phyloP scores from a whole-genome alignment of 2,888 invertebrate genomes.

The Strigamia crassipes region DNA sequence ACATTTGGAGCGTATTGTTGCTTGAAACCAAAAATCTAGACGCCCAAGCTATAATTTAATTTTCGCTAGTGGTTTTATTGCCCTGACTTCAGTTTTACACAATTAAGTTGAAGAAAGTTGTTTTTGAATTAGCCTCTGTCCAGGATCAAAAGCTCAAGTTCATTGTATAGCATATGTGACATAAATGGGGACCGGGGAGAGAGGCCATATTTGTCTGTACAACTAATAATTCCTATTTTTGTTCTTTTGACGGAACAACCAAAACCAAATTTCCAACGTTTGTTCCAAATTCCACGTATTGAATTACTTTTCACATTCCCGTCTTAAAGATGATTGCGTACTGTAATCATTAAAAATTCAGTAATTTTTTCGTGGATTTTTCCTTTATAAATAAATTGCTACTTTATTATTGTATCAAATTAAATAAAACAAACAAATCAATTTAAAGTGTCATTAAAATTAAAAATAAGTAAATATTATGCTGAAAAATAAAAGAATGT shows the following conservation, averaged over 20 bases:
- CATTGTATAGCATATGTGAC: conserved; percentile 15
- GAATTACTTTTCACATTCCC: too few species aligned
- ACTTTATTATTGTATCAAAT: background rate
- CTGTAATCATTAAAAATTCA: too few species aligned
- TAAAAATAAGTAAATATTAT: too few species aligned
- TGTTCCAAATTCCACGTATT: too few species aligned
- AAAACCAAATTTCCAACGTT: too few species aligned
- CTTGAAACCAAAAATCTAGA: background rate
- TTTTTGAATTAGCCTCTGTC: conserved; percentile 30
- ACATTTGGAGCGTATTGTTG: background rate
- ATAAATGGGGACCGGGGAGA: background rate
- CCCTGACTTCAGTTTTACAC: background rate
- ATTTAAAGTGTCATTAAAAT: background rate
- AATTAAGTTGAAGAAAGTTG: background rate
- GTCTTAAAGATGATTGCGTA: too few species aligned
- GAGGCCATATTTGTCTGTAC: conserved; percentile 10
- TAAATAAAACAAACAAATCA: background rate
- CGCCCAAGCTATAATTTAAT: background rate
- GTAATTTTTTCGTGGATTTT: too few species aligned
- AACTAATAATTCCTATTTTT: background rate
- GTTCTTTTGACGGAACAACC: background rate
- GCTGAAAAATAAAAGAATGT: too few species aligned
- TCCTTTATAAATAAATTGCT: too few species aligned
- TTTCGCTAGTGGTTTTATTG: background rate
- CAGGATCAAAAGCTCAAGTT: background rate